Conservation (phyloP, 2,888 invertebrate species). For the Lamproptera curius region DNA sequence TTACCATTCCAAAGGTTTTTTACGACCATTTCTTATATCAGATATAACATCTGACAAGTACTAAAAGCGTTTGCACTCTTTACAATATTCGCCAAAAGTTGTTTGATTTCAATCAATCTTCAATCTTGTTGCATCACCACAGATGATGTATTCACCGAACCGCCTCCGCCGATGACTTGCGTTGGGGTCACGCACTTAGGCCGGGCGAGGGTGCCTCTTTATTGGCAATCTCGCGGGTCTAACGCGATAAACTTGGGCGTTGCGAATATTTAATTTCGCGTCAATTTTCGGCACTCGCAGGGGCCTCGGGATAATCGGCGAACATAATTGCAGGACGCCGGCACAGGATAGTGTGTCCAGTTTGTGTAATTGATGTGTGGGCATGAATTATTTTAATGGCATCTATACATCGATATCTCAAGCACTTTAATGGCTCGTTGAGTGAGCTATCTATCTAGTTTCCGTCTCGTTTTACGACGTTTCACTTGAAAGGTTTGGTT, state of each 20-base stretch:
- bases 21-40: no score
- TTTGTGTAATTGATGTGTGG: conserved; percentile 9
- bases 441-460: neutral
- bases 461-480: no score
- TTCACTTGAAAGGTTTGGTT: no score
- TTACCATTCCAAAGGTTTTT: no score
- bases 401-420: conserved; percentile 5
- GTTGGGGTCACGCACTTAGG: conserved; percentile 19
- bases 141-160: neutral
- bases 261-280: conserved; percentile 66
- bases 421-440: neutral
- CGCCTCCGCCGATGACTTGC: conserved; percentile 5
- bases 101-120: no score
- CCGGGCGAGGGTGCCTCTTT: conserved; percentile 39
- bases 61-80: no score
- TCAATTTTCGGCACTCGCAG: conserved; percentile 27
- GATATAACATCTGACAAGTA: no score
- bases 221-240: conserved; percentile 68
- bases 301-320: conserved; percentile 17
- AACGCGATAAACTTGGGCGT: conserved; percentile 70
- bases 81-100: no score
- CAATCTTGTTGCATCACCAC: no score
- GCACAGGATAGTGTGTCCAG: conserved; percentile 1
- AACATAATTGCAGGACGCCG: conserved; percentile 31
- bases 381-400: conserved; percentile 9